Evolutionary conservation across 2,888 invertebrate genomes (phyloP).

Genomic region (Sceliomorpha sp.): DNA sequence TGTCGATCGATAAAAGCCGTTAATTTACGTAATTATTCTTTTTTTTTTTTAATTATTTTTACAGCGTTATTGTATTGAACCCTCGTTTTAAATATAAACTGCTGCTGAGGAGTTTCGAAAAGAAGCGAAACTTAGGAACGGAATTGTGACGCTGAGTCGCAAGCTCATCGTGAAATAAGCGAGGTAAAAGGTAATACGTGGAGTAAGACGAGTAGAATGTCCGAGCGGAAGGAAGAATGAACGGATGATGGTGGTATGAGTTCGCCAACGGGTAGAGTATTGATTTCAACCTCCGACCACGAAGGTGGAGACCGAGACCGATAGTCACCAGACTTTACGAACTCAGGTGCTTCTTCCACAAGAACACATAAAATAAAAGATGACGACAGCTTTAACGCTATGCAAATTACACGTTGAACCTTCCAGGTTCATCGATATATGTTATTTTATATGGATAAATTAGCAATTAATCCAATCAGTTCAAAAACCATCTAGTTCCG

Average conservation of each 20-base stretch:
- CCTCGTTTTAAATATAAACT: conserved; percentile 14
- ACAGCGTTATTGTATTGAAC: too few species aligned
- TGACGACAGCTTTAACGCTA: conserved; percentile 47
- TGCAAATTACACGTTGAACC: conserved; percentile 29
- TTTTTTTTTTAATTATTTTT: too few species aligned
- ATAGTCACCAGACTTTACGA: conserved; percentile 65
- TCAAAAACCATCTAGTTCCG: too few species aligned
- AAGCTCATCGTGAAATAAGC: conserved; percentile 22
- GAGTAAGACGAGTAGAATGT: conserved; percentile 31
- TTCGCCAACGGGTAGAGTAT: conserved; percentile 57
- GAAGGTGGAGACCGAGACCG: conserved; percentile 65
- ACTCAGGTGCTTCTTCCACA: conserved; percentile 60
- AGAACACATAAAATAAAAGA: conserved; percentile 52
- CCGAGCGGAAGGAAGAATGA: conserved; percentile 47
- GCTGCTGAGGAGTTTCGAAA: conserved; percentile 7
- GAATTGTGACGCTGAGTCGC: conserved; percentile 25
- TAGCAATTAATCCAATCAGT: too few species aligned
- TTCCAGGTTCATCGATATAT: too few species aligned
- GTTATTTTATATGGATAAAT: too few species aligned
- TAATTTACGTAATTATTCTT: too few species aligned
- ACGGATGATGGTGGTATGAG: conserved; percentile 47
- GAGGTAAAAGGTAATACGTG: conserved; percentile 17
- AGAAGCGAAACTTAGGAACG: conserved; percentile 18
- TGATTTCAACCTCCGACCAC: conserved; percentile 67
- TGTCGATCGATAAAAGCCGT: too few species aligned